Conservation (phyloP, 2,113 vertebrate genomes). For the Myrmecophaga tridactyla region DNA sequence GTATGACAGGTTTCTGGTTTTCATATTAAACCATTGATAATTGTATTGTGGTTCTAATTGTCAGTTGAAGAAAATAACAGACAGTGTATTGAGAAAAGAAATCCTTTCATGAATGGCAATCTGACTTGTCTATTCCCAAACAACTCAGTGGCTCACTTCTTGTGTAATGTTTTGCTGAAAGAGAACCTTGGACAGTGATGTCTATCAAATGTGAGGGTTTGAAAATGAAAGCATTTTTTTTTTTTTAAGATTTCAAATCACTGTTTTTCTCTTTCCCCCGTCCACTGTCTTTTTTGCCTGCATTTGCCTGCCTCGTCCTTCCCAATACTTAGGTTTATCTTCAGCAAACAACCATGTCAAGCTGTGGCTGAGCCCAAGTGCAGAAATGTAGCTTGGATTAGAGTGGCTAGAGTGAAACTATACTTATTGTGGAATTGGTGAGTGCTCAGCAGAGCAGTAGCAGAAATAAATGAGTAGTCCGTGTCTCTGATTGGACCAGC, state of each 20-base stretch:
- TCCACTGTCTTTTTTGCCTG: neutral
- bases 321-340: neutral
- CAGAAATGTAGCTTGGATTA: neutral
- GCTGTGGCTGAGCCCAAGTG: neutral
- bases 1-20: neutral
- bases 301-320: neutral
- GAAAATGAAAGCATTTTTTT: neutral
- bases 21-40: neutral
- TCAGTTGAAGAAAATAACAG: neutral
- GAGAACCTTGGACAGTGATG: neutral
- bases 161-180: neutral
- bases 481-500: neutral
- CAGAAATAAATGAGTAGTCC: neutral
- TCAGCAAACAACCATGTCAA: neutral
- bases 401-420: neutral
- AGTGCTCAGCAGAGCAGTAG: neutral
- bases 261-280: rapidly evolving
- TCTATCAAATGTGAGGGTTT: neutral
- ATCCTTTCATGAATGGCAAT: neutral
- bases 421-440: neutral
- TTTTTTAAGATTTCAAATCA: no score
- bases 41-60: neutral
- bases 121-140: neutral
- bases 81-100: neutral
- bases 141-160: neutral